Evolutionary conservation across 1,140 invertebrate genomes (phyloP), one percentile per base, ranked within the genome.

Genomic region (Matsumurasca onukii): DNA sequence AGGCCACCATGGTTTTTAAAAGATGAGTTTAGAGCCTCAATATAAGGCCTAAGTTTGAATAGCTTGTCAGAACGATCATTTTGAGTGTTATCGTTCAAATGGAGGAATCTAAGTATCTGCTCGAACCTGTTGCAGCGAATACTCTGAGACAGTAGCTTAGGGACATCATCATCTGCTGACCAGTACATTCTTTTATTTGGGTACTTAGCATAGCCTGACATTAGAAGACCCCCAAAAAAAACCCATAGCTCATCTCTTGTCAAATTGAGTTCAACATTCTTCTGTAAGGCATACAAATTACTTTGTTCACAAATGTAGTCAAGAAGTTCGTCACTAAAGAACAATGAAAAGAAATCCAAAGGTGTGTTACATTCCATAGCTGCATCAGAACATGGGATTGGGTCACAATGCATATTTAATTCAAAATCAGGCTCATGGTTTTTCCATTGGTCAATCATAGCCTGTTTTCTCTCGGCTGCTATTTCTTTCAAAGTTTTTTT

Each of bases 41-140:
- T 70, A 25, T 72, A 39, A 2, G 72, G 72, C 22, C 72, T 30
- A 22, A 73, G 45, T 65, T 74, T 72, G 31, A 59, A 70, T n/a
- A 73, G 51, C 20, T 55, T 63, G 55, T 74, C 69, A n/a, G 39
- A 66, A 17, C 2, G 1, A 49, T 66, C 62, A 49, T 31, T 51
- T 15, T 59, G 20, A 1, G 29, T 66, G 62, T 74, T 73, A 31
- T 74, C 68, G 34, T 71, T 72, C 13, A 73, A 68, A 55, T 73
- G 70, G 20, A 73, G 29, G n/a, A n/a, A n/a, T n/a, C n/a, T n/a
- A n/a, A n/a, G n/a, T n/a, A n/a, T n/a, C n/a, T n/a, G n/a, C n/a
- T 73, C 73, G 65, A 74, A 74, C 39, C 73, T 29, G 69, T 74
- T 74, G n/a, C 69, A 45, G n/a, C 68, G n/a, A n/a, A 73, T 73